phyloP scores from a whole-genome alignment of 2,888 invertebrate species.

The Ophion slaviceki region DNA sequence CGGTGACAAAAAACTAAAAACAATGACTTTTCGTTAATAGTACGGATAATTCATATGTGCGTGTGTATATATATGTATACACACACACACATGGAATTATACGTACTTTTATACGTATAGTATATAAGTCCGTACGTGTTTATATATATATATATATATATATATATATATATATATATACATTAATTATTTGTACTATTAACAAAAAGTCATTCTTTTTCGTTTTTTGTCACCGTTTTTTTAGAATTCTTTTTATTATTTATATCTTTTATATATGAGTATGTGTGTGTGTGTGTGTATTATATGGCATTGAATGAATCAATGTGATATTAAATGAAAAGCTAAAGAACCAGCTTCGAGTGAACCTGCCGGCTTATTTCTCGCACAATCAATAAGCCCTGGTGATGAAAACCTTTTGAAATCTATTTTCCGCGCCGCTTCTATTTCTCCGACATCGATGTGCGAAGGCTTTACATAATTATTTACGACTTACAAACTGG shows the following conservation, averaged over 20 bases:
- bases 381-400: constrained; percentile 47
- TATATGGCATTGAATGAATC: background rate
- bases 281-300: background rate
- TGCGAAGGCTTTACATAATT: constrained; percentile 17
- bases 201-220: too few species aligned
- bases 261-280: constrained; percentile 1
- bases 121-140: constrained; percentile 1
- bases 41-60: background rate
- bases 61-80: too few species aligned
- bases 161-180: too few species aligned
- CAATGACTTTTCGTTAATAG: background rate
- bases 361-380: constrained; percentile 36
- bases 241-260: background rate
- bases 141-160: constrained; percentile 10
- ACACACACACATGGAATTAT: too few species aligned
- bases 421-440: constrained; percentile 30
- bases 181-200: too few species aligned
- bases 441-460: constrained; percentile 13
- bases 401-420: constrained; percentile 46
- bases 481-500: background rate
- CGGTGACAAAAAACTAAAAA: background rate
- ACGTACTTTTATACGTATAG: too few species aligned
- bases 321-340: constrained; percentile 33
- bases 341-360: constrained; percentile 56
- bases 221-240: too few species aligned